These are phyloP conservation scores for Syrphus vitripennis DNA, from an alignment of 2,888 invertebrate species.

Conservation along the genomic window DNA sequence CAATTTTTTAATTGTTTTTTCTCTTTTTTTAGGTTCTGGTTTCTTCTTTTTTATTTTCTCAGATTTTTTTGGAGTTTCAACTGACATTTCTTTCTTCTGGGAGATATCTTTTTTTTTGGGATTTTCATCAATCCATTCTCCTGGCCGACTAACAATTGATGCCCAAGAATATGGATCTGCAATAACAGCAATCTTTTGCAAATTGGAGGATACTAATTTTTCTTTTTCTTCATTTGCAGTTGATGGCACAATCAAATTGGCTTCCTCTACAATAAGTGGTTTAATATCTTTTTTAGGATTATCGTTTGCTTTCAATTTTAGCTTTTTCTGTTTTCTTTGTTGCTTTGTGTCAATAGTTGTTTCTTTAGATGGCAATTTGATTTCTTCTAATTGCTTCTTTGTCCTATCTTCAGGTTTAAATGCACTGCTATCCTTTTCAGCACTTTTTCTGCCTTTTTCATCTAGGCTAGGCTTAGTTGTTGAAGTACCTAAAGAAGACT, in stretches of 20 bases:
- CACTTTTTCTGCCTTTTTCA: constrained; percentile 23
- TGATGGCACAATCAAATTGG: background rate
- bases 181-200: background rate
- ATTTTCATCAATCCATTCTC: constrained; percentile 74
- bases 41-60: constrained; percentile 25
- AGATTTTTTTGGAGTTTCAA: constrained; percentile 15
- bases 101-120: constrained; percentile 40
- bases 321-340: background rate
- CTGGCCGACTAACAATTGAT: constrained; percentile 77
- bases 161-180: constrained; percentile 77
- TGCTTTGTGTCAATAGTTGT: constrained; percentile 63
- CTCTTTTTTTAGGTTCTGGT: constrained; percentile 23
- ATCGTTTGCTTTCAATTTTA: background rate
- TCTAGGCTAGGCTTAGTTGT: background rate
- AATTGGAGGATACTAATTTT: background rate
- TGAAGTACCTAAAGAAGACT: background rate
- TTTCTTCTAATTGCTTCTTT: constrained; percentile 38
- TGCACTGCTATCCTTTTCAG: constrained; percentile 34
- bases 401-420: constrained; percentile 38
- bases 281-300: background rate
- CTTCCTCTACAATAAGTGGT: background rate
- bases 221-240: background rate
- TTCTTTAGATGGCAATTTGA: background rate
- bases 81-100: background rate
- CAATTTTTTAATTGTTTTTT: constrained; percentile 14